Conservation (phyloP, 2,113 vertebrate genomes). For the Macaca nemestrina region DNA sequence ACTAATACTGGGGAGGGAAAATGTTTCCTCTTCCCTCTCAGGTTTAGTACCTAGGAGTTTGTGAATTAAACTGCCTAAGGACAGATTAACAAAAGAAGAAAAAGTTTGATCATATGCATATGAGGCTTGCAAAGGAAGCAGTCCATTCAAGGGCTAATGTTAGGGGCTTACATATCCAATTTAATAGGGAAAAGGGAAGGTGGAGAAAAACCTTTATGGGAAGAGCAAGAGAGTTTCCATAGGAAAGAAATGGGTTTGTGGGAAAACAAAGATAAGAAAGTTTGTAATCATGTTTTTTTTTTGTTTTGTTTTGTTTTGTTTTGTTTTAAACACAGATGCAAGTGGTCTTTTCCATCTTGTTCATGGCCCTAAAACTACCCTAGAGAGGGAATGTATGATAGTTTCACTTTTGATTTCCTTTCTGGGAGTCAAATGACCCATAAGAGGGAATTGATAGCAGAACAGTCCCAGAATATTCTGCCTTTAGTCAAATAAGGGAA, state of each 20-base stretch:
- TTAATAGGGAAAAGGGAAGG: background rate
- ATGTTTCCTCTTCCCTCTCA: background rate
- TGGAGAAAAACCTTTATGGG: background rate
- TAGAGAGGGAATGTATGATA: background rate
- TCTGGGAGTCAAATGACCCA: background rate
- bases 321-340: background rate
- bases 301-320: too few relatives aligned
- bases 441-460: background rate
- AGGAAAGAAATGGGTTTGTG: background rate
- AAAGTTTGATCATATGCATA: background rate
- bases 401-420: background rate
- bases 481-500: background rate
- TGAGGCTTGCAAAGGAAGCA: background rate
- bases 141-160: background rate
- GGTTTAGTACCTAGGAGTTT: background rate
- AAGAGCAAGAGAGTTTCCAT: background rate
- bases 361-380: background rate
- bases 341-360: background rate
- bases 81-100: background rate
- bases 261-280: background rate
- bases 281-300: background rate
- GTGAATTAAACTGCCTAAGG: background rate
- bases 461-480: conserved; percentile 18
- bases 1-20: background rate
- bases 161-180: background rate